Evolutionary conservation across 2,797 vertebrate genomes (phyloP).

Genomic region (Cryptoprocta ferox): DNA sequence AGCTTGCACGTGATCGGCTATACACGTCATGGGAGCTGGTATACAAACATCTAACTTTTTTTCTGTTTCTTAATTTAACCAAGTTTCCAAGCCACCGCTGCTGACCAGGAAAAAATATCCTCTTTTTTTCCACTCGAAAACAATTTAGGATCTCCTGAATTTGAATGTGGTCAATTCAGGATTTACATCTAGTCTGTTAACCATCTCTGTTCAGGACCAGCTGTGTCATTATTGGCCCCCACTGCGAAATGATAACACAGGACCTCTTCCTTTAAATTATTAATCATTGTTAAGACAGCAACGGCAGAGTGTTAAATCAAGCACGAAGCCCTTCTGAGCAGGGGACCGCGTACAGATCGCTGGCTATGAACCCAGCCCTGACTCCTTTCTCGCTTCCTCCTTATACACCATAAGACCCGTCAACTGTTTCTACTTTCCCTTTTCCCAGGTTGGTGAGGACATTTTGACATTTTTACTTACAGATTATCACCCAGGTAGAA

Average conservation of each 20-base stretch:
- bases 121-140: not conserved
- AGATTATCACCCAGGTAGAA: not conserved
- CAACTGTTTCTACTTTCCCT: not conserved
- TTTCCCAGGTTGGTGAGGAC: not conserved
- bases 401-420: not conserved
- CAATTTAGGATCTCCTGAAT: not conserved
- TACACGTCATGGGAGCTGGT: not conserved
- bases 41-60: not conserved
- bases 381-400: not conserved
- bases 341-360: rapidly evolving
- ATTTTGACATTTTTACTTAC: not conserved
- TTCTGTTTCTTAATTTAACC: not conserved
- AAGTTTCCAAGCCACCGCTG: not conserved
- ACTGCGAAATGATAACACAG: not conserved
- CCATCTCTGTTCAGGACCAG: not conserved
- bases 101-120: not conserved
- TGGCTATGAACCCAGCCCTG: too few relatives aligned
- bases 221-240: not conserved
- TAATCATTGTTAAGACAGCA: not conserved
- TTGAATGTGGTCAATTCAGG: not conserved
- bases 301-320: not conserved
- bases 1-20: too few relatives aligned
- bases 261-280: not conserved
- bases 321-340: too few relatives aligned
- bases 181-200: not conserved